Evolutionary conservation across 2,888 invertebrate genomes (phyloP), one percentile per base, ranked within the genome.

Genomic region (Pseudolycoriella hygida): DNA sequence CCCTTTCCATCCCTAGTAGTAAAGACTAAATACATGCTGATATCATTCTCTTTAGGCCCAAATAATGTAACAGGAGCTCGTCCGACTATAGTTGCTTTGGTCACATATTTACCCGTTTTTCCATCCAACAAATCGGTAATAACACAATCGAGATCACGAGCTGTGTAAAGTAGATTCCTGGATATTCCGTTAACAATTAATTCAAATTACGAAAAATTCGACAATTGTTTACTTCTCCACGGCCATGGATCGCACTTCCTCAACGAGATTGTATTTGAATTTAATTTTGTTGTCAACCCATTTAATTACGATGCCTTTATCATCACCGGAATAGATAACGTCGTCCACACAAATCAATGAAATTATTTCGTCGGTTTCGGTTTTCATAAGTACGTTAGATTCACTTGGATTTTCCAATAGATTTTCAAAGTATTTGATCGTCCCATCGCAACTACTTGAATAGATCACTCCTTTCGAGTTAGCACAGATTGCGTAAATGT

Each of bases 251-350:
- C 62, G 63, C 0, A 66, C 61, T 48, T 65, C 61, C 50, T 66
- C 66, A 2, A 64, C 57, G 40, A 66, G 47, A 52, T 59, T 66
- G 48, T 60, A 65, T 50, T 64, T 65, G 15, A 61, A 61, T 4
- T 58, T 51, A 55, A 66, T 62, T 48, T 58, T 60, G 49, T 65
- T 62, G 42, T 64, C 57, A 45, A 54, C 52, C 65, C 65, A 65
- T 48, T 57, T 60, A 20, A 61, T 61, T 15, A 66, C 62, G 3
- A 62, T 60, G 17, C 66, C 66, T 46, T 63, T 62, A 44, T 64
- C 66, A 48, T 66, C 66, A 17, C 65, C 65, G 1, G 66, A 61
- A 45, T 60, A 66, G 3, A 54, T 31, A 2, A 59, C 51, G 14
- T 58, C 49, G 14, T 58, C 52, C 5, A 57, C 58, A 46, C 56